Conservation (phyloP, 2,888 invertebrate genomes). For the Pteria penguin region DNA sequence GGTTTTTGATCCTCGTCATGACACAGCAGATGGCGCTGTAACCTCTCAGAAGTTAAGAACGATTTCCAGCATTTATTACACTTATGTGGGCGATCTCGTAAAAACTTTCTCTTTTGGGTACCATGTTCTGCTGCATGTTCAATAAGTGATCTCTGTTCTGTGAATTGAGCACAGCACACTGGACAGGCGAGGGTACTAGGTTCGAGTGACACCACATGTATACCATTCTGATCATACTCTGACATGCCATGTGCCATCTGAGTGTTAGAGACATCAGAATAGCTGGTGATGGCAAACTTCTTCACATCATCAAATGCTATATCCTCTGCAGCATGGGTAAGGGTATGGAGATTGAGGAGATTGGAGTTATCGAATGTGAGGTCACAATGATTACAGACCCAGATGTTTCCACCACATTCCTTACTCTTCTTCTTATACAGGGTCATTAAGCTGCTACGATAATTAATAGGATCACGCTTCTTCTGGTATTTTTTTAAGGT, state of each 20-base stretch:
- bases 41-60: conserved; percentile 84
- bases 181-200: conserved; percentile 73
- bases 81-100: conserved; percentile 82
- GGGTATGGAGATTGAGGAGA: conserved; percentile 82
- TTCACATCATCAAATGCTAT: conserved; percentile 73
- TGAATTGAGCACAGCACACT: conserved; percentile 77
- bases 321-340: conserved; percentile 81
- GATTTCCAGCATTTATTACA: conserved; percentile 86
- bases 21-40: conserved; percentile 85
- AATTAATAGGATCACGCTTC: conserved; percentile 66
- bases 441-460: conserved; percentile 72
- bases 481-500: conserved; percentile 75
- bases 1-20: conserved; percentile 86
- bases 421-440: conserved; percentile 75
- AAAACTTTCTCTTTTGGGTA: conserved; percentile 46
- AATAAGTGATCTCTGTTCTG: conserved; percentile 80
- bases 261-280: not conserved
- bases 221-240: conserved; percentile 2
- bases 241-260: conserved; percentile 4
- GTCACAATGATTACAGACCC: conserved; percentile 80
- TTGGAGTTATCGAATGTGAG: conserved; percentile 79
- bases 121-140: conserved; percentile 81
- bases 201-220: conserved; percentile 43
- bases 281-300: conserved; percentile 42
- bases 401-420: conserved; percentile 69